Conservation (phyloP, 1,140 invertebrate genomes). For the Listronotus bonariensis region DNA sequence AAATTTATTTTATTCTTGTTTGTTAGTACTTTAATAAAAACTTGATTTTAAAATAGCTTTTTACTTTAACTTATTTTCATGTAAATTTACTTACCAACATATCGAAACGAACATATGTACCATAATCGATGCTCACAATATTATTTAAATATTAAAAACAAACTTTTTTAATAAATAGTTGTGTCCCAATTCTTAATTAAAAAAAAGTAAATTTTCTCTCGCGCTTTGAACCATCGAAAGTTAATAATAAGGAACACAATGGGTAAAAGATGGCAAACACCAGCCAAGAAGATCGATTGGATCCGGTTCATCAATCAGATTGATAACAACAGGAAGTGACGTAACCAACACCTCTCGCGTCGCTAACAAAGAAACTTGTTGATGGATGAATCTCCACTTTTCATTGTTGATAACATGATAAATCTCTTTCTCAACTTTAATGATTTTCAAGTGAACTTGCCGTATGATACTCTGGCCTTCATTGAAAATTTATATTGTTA, state of each 20-base stretch:
- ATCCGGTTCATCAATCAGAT: constrained; percentile 48
- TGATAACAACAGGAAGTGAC: constrained; percentile 51
- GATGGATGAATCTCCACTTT: constrained; percentile 48
- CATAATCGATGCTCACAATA: no score
- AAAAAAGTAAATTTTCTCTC: no score
- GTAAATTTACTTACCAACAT: no score
- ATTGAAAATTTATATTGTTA: background rate
- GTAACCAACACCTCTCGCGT: constrained; percentile 42
- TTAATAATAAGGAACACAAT: constrained; percentile 20
- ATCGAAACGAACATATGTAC: no score
- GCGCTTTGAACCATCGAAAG: background rate
- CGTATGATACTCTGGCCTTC: constrained; percentile 10
- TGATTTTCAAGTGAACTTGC: constrained; percentile 30
- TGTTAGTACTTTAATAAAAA: no score
- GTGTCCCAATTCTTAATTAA: no score
- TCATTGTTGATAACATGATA: constrained; percentile 49
- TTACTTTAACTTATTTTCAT: no score
- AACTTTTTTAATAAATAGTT: no score
- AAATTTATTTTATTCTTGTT: no score
- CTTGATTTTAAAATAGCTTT: no score
- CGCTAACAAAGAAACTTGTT: constrained; percentile 47
- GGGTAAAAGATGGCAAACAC: constrained; percentile 9
- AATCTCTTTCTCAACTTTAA: constrained; percentile 37
- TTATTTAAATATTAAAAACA: no score
- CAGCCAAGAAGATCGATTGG: constrained; percentile 41